Evolutionary conservation across 2,888 invertebrate species (phyloP).

Genomic region (Pseudococcus longispinus): DNA sequence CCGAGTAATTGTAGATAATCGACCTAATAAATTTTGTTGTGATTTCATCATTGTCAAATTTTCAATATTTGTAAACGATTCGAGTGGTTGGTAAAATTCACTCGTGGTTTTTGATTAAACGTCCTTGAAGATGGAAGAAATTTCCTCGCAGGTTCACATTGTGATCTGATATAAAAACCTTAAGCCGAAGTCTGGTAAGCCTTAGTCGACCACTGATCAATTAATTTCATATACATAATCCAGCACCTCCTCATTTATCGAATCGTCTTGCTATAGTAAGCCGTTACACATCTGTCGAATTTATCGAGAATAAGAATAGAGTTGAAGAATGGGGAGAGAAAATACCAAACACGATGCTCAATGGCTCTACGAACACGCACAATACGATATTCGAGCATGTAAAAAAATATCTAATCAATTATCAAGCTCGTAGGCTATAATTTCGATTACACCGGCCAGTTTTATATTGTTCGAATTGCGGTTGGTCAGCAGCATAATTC

Average conservation of each 20-base stretch:
- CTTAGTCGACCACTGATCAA: not conserved
- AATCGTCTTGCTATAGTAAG: not conserved
- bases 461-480: conserved; percentile 54
- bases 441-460: conserved; percentile 50
- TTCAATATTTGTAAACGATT: not conserved
- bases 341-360: not conserved
- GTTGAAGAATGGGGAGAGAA: not conserved
- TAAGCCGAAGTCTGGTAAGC: too few relatives aligned
- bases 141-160: not conserved
- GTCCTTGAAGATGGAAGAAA: not conserved
- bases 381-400: conserved; percentile 23
- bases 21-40: conserved; percentile 19
- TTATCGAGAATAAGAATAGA: conserved; percentile 8
- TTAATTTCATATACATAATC: not conserved
- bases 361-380: conserved; percentile 33
- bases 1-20: conserved; percentile 29
- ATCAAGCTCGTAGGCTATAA: conserved; percentile 38
- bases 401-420: conserved; percentile 18
- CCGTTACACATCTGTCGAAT: conserved; percentile 46
- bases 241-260: not conserved
- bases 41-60: conserved; percentile 5
- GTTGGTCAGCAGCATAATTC: conserved; percentile 55
- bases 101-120: not conserved
- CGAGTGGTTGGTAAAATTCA: conserved; percentile 25
- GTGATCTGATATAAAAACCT: too few relatives aligned